Percentiles rank a stretch among this genome's conserved stretches.
Evolutionary conservation across 2,113 vertebrate genomes (phyloP).

Genomic region (Felis chaus): DNA sequence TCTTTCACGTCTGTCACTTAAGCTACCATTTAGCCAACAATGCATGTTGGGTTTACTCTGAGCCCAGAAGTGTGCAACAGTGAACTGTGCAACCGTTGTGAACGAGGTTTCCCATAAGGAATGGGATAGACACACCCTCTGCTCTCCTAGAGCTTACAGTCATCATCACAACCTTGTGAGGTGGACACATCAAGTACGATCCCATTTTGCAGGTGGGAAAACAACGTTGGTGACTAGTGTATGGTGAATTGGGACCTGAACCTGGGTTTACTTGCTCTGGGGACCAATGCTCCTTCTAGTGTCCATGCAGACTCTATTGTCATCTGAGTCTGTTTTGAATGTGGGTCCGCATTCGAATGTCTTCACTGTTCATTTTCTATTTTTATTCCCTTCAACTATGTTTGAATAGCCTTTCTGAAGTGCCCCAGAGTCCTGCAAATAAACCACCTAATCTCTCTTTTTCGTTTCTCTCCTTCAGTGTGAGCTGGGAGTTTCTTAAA

Average conservation of each 20-base stretch:
- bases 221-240: neutral
- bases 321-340: neutral
- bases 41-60: neutral
- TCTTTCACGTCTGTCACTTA: neutral
- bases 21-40: neutral
- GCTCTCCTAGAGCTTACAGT: neutral
- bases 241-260: neutral
- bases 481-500: neutral
- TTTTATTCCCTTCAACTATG: neutral
- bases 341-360: neutral
- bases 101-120: neutral
- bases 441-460: neutral
- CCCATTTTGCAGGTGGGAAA: neutral
- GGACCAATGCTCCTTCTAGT: neutral
- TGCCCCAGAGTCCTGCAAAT: neutral
- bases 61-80: neutral
- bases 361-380: neutral
- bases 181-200: neutral
- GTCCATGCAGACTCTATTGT: neutral
- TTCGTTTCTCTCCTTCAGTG: neutral
- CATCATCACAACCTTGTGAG: neutral
- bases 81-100: neutral
- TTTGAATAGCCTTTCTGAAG: neutral
- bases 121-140: neutral
- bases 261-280: neutral